Conservation (phyloP, 2,888 invertebrate genomes). For the Eristalinus aeneus region DNA sequence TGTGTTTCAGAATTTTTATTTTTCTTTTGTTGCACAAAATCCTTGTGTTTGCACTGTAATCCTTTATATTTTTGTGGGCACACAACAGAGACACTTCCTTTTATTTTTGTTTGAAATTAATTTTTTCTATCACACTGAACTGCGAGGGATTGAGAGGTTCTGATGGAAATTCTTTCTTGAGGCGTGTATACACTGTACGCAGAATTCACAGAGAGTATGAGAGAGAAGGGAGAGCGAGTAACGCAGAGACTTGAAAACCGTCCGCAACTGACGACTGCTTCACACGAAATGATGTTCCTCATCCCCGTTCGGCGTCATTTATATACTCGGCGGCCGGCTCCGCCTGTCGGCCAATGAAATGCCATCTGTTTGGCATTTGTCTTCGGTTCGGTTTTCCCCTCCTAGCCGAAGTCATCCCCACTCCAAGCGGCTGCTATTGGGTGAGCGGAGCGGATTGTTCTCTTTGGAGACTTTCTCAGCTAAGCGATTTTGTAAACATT, state of each 20-base stretch:
- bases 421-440: not conserved
- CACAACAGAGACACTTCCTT: not conserved
- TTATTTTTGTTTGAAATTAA: slow-evolving; percentile 20
- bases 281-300: slow-evolving; percentile 75
- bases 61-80: slow-evolving; percentile 28
- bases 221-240: not conserved
- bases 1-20: not conserved
- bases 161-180: not conserved
- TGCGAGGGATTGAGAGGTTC: slow-evolving; percentile 54
- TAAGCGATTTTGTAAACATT: slow-evolving; percentile 64
- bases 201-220: not conserved
- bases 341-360: slow-evolving; percentile 74
- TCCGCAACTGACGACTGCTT: slow-evolving; percentile 72
- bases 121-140: slow-evolving; percentile 31
- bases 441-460: not conserved
- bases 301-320: slow-evolving; percentile 76
- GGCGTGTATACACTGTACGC: not conserved
- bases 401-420: slow-evolving; percentile 68
- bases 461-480: slow-evolving; percentile 55
- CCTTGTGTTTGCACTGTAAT: slow-evolving; percentile 55
- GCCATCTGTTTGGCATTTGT: slow-evolving; percentile 68
- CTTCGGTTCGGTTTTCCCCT: slow-evolving; percentile 65
- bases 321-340: slow-evolving; percentile 75
- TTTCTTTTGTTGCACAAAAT: slow-evolving; percentile 1
- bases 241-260: slow-evolving; percentile 42